Conservation (phyloP, 2,888 invertebrate species). For the Rhynchonema sp. region DNA sequence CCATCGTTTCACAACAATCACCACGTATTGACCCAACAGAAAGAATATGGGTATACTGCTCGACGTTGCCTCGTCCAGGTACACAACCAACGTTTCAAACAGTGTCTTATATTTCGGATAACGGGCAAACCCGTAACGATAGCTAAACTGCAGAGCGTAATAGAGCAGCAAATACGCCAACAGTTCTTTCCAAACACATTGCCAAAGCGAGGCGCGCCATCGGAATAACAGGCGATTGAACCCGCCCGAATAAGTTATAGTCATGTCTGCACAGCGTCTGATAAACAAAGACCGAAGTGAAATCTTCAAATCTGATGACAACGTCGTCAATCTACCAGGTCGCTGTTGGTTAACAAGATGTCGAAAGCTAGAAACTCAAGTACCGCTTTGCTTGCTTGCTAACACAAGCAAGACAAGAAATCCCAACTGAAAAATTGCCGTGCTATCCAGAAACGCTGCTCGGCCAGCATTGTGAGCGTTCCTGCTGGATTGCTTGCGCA, state of each 20-base stretch:
- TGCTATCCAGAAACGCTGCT: no score
- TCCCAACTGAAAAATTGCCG: no score
- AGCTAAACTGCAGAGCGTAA: not conserved
- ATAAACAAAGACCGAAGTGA: no score
- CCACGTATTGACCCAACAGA: constrained; percentile 9
- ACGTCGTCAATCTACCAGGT: no score
- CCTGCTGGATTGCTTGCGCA: no score
- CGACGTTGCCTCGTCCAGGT: not conserved
- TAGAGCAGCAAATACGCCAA: not conserved
- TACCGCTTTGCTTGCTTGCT: no score
- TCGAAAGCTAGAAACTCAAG: no score
- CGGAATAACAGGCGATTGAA: not conserved
- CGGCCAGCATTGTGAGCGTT: no score
- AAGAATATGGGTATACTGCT: constrained; percentile 8
- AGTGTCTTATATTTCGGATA: not conserved
- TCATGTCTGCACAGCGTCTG: not conserved
- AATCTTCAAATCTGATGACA: no score
- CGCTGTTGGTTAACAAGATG: no score
- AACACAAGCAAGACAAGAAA: no score
- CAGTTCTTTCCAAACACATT: not conserved
- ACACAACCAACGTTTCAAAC: not conserved
- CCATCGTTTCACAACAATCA: constrained; percentile 8
- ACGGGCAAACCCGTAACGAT: not conserved
- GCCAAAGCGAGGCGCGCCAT: not conserved
- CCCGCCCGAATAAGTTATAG: not conserved